Evolutionary conservation across 2,113 vertebrate species (phyloP).

Genomic region (Cygnus buccinator): DNA sequence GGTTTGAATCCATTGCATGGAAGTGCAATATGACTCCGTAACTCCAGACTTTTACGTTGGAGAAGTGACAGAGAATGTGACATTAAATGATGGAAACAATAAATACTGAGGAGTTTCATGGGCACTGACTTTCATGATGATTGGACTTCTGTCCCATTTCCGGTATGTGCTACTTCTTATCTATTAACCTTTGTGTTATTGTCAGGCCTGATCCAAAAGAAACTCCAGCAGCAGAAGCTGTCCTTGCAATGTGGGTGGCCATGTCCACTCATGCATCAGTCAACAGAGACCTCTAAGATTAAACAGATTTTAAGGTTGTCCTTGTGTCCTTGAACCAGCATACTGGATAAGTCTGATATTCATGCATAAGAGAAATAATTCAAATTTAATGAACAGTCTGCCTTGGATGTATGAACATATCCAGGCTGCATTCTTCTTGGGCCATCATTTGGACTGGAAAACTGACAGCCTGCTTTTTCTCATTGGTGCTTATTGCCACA

Average conservation of each 20-base stretch:
- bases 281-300: not conserved
- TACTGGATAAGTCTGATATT: not conserved
- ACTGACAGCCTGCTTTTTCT: not conserved
- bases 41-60: not conserved
- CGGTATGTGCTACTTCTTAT: not conserved
- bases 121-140: not conserved
- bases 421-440: not conserved
- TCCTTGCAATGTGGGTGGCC: not conserved
- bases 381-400: not conserved
- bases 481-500: not conserved
- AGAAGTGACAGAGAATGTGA: not conserved
- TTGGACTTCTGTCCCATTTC: not conserved
- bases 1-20: not conserved
- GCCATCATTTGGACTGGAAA: not conserved
- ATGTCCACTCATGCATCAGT: not conserved
- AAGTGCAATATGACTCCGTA: not conserved
- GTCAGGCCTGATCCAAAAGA: not conserved
- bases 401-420: not conserved
- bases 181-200: not conserved
- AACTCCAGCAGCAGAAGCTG: not conserved
- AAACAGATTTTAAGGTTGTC: not conserved
- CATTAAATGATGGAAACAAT: not conserved
- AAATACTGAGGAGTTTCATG: not conserved
- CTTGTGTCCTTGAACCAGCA: not conserved
- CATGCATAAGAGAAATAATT: not conserved